These are phyloP conservation scores for Gnathochromis pfefferi DNA, from an alignment of 2,113 vertebrate species.

Conservation along the genomic window DNA sequence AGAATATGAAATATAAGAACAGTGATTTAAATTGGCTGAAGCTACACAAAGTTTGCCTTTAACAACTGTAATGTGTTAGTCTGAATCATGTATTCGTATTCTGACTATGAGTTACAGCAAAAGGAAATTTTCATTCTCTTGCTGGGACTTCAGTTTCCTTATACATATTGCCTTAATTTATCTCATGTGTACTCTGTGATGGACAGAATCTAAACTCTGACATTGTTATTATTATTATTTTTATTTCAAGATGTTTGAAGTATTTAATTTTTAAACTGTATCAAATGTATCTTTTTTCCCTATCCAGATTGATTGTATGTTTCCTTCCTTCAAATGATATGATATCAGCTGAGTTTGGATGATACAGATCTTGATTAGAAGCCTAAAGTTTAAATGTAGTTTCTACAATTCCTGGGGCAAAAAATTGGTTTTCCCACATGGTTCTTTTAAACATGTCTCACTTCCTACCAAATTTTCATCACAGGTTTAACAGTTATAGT, in stretches of 20 bases:
- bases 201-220: neutral
- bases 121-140: neutral
- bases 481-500: neutral
- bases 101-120: neutral
- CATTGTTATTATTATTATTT: neutral
- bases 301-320: neutral
- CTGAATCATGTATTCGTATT: neutral
- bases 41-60: neutral
- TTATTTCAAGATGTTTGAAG: neutral
- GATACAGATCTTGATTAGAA: neutral
- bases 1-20: neutral
- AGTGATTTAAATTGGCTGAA: neutral
- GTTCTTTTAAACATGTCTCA: neutral
- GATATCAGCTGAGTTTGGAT: neutral
- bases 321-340: neutral
- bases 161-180: neutral
- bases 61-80: neutral
- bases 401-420: neutral
- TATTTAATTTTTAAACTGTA: neutral
- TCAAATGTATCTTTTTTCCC: neutral
- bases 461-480: neutral
- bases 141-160: neutral
- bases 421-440: neutral
- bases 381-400: neutral
- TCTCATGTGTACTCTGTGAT: neutral